Base-by-base conservation (phyloP, 2,113 vertebrate genomes). In the Xyliphius kryptos region DNA sequence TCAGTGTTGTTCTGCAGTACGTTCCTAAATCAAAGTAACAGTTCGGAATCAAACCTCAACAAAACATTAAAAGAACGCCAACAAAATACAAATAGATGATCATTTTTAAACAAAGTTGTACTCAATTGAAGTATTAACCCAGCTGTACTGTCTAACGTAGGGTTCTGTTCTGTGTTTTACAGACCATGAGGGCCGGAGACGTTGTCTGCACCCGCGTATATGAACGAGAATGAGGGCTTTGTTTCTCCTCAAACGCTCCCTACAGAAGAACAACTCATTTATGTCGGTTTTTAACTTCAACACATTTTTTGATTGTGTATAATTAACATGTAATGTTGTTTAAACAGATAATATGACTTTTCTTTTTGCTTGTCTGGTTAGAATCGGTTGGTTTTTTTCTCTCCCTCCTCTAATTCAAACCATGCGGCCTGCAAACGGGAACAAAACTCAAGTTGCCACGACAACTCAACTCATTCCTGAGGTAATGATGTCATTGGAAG, bases 151-250 rank as follows among this genome's bases (percentile, higher is more conserved):
- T 41, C 13, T 41, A 41, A 41, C 13, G 3, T 41, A 11, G 40
- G 40, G 13, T 53, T 20, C 41, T 49, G 2, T 57, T 14, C 5
- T 69, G 19, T 70, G 26, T 79, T 70, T 68, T 86, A 48, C 82
- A 96, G 93, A 94, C 89, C 17, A 92, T 97, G 92, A 91, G 83
- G 0, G 93, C 91, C 0, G 91, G 91, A 1, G 89, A 93, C 0
- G 80, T 95, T 0, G 82, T 95, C 66, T 97, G 93, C 79, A 94
- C 91, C 74, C 79, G 93, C 69, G 87, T 92, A 43, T 97, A 95
- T 40, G 67, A 88, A 56, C 80, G 86, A 50, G 91, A 92, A 75
- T 97, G 84, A 93, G 58, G 62, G 70, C 64, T 68, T 9, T 1
- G 48, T 61, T 63, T 56, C 17, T 59, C 71, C 51, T 58, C 16